Evolutionary conservation across 2,888 invertebrate species (phyloP).

Genomic region (Chloroclysta siterata): DNA sequence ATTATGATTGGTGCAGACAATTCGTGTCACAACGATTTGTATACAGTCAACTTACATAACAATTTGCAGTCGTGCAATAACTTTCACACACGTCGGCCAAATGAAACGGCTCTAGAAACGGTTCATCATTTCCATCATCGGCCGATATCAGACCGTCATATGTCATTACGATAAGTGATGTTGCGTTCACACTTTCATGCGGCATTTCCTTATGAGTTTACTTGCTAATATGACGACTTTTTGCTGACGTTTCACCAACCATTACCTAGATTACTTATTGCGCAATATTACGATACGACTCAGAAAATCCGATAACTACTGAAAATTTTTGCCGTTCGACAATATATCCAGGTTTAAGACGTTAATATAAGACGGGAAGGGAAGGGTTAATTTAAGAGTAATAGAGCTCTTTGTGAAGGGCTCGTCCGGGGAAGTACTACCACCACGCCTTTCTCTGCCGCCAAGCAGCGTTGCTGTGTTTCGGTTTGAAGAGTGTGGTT

Average conservation of each 20-base stretch:
- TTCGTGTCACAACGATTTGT: background rate
- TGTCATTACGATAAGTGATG: constrained; percentile 29
- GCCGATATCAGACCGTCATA: constrained; percentile 21
- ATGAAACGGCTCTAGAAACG: constrained; percentile 23
- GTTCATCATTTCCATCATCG: constrained; percentile 17
- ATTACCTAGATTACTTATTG: constrained; percentile 17
- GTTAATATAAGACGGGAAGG: too few relatives aligned
- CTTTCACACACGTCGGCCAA: constrained; percentile 28
- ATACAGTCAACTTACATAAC: background rate
- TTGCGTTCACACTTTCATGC: constrained; percentile 36
- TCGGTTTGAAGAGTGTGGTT: too few relatives aligned
- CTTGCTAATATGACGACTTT: constrained; percentile 17
- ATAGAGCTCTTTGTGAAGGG: too few relatives aligned
- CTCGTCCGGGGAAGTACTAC: too few relatives aligned
- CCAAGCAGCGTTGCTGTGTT: too few relatives aligned
- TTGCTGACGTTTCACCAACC: constrained; percentile 17
- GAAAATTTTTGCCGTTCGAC: too few relatives aligned
- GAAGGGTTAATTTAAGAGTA: too few relatives aligned
- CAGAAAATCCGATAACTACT: too few relatives aligned
- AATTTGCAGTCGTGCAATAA: constrained; percentile 8
- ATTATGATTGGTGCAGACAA: background rate
- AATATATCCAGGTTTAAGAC: too few relatives aligned
- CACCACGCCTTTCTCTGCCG: too few relatives aligned
- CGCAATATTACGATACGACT: constrained; percentile 8
- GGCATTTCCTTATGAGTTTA: constrained; percentile 23